Evolutionary conservation across 2,113 vertebrate genomes (phyloP), one percentile per base, ranked within the genome.

Genomic region (Aythya baeri): DNA sequence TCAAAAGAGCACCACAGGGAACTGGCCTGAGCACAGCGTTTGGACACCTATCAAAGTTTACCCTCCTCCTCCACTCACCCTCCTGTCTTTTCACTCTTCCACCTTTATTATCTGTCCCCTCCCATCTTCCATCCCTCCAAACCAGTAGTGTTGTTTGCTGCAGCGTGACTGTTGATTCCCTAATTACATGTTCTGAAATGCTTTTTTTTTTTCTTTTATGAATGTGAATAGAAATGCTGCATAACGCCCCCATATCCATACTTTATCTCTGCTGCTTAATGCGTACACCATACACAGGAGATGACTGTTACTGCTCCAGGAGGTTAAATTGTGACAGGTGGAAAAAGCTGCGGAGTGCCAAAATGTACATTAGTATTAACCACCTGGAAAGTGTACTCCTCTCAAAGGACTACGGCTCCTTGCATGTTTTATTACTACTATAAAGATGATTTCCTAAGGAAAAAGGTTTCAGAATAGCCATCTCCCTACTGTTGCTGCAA

Each of bases 211-310:
- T 81, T 81, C 20, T 31, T 50, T 67, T 31, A 59, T 13, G 46
- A 44, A 54, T 0, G 0, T 29, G 29, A 54, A 71, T 31, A 0
- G 0, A 55, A 92, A 83, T 0, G 0, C 41, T 86, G 29, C 22
- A 22, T 13, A 41, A 34, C 3, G 2, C 4, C 7, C 12, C 8
- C 7, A 2, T 2, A 43, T 18, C 46, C 34, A 16, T 7, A 15
- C 61, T 13, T 72, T 57, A n/a, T 43, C 38, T 61, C n/a, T 83
- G 36, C 58, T 89, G 26, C 71, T 84, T 75, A 71, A 61, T 31
- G 58, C 14, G 49, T 34, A n/a, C 13, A 63, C 7, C 36, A 46
- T 9, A 75, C 16, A 31, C 12, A 41, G 0, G 1, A 63, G 16
- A n/a, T 31, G 34, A 50, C 20, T 70, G 32, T 66, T 77, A 43